These are phyloP conservation scores for Anniella stebbinsi DNA, from an alignment of 2,797 vertebrate genomes.

Conservation along the genomic window DNA sequence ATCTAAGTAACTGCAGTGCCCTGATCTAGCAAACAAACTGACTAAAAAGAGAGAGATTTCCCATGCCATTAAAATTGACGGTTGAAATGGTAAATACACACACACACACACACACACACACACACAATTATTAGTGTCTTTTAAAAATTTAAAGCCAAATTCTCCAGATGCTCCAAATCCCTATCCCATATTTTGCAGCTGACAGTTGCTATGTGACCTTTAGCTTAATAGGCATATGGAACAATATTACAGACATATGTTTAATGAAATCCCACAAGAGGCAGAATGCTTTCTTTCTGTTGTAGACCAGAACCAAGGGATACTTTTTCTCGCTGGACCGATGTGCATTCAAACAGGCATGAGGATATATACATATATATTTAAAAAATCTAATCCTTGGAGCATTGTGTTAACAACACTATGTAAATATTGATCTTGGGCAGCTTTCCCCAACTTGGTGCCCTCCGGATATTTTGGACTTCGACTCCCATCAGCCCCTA, in stretches of 20 bases:
- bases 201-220: slow-evolving; percentile 63
- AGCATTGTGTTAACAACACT: fast-evolving
- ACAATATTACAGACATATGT: slow-evolving; percentile 44
- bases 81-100: slow-evolving; percentile 13
- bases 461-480: too few relatives aligned
- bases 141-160: neutral
- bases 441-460: too few relatives aligned
- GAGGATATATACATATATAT: neutral
- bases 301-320: slow-evolving; percentile 4
- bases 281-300: neutral
- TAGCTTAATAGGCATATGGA: slow-evolving; percentile 44
- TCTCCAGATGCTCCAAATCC: slow-evolving; percentile 17
- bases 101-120: neutral
- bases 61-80: slow-evolving; percentile 5
- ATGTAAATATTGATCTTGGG: neutral
- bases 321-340: neutral
- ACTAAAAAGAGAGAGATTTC: neutral
- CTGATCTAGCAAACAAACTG: neutral
- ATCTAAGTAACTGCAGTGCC: fast-evolving
- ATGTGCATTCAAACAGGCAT: slow-evolving; percentile 29
- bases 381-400: neutral
- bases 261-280: slow-evolving; percentile 20
- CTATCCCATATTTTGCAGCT: neutral
- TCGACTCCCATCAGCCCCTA: too few relatives aligned
- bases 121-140: neutral